Evolutionary conservation across 2,797 vertebrate genomes (phyloP).

Genomic region (Sebastolobus altivelis): DNA sequence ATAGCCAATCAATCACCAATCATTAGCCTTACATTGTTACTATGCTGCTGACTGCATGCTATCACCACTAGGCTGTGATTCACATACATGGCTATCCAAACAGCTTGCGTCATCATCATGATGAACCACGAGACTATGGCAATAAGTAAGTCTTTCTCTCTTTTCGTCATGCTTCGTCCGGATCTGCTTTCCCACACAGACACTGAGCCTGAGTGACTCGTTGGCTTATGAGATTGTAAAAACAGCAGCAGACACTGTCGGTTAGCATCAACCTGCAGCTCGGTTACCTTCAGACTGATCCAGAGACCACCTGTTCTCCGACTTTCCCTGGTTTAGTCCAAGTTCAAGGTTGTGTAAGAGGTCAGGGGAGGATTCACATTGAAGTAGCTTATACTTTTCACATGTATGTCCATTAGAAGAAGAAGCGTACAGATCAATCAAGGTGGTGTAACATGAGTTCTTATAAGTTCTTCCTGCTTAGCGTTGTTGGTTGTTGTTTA

Average conservation of each 20-base stretch:
- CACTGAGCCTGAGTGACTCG: constrained; percentile 32
- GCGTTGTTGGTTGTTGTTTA: constrained; percentile 51
- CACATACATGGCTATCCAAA: not conserved
- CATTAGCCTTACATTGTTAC: not conserved
- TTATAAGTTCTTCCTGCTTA: constrained; percentile 40
- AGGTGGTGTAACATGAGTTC: constrained; percentile 18
- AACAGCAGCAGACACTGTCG: constrained; percentile 32
- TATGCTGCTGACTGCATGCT: constrained; percentile 10
- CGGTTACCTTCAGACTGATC: constrained; percentile 20
- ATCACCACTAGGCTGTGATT: not conserved
- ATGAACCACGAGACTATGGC: not conserved
- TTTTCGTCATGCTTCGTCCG: constrained; percentile 13
- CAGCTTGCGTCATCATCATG: not conserved
- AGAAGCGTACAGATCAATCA: not conserved
- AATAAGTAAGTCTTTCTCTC: not conserved
- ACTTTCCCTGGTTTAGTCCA: constrained; percentile 37
- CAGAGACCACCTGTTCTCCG: constrained; percentile 39
- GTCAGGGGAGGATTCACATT: constrained; percentile 2
- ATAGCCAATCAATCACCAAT: constrained; percentile 1
- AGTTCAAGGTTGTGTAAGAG: constrained; percentile 32
- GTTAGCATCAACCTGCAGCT: constrained; percentile 41
- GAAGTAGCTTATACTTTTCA: constrained; percentile 8
- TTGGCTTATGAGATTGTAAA: constrained; percentile 53
- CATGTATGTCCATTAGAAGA: not conserved
- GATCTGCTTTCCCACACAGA: constrained; percentile 33